phyloP scores from a whole-genome alignment of 1,140 invertebrate species.

The Onthophagus taurus region DNA sequence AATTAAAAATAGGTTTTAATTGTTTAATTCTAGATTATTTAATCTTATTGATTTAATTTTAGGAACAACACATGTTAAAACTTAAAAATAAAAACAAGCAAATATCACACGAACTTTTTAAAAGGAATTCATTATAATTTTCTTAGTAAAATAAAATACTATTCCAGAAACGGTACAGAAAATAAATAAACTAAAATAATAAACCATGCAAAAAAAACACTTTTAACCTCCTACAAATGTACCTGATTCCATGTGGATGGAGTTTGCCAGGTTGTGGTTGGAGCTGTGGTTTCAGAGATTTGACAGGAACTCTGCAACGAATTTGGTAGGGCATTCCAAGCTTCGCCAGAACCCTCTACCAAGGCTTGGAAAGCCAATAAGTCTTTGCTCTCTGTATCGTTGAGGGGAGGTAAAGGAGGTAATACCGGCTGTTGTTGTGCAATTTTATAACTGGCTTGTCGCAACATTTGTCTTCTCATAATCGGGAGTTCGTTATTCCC shows the following conservation, averaged over 20 bases:
- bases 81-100: no score
- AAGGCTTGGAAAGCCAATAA: slow-evolving; percentile 46
- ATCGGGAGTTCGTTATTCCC: slow-evolving; percentile 37
- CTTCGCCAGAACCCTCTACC: slow-evolving; percentile 40
- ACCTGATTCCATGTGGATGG: slow-evolving; percentile 36
- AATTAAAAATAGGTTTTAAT: no score
- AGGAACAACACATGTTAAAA: no score
- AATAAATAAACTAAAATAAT: background rate
- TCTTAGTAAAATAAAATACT: no score
- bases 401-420: slow-evolving; percentile 43
- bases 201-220: background rate
- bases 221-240: slow-evolving; percentile 25
- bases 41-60: no score
- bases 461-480: slow-evolving; percentile 57
- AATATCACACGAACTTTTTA: no score
- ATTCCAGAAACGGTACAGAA: no score
- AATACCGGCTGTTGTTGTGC: slow-evolving; percentile 60
- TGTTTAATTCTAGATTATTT: no score
- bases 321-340: slow-evolving; percentile 47
- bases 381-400: slow-evolving; percentile 49
- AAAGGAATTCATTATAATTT: no score
- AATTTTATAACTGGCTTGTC: slow-evolving; percentile 71
- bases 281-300: slow-evolving; percentile 40
- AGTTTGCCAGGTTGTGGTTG: slow-evolving; percentile 29
- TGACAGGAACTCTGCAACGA: slow-evolving; percentile 50